Base-by-base conservation (phyloP, 1,140 invertebrate genomes). In the Coptotermes formosanus region DNA sequence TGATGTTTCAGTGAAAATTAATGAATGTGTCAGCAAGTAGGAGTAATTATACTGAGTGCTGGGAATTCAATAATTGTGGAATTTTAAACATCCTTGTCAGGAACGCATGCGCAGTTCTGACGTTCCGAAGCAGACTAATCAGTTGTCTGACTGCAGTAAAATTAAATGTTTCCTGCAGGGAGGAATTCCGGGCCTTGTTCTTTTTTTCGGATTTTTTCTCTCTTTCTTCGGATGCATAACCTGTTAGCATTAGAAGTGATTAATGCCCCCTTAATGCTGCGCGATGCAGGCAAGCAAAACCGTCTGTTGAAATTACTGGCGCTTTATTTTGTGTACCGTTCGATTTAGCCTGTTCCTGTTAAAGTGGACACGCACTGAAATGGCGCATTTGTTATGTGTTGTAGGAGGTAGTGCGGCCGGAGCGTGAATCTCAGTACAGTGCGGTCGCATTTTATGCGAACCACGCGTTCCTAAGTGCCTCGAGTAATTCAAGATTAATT, bases 91-190 rank as follows among this genome's bases (percentile, higher is more conserved):
- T 30, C 30, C 25, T n/a, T 30, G 64, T 75, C 25, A 30, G 25
- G 25, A 8, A 12, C 64, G 64, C 64, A 75, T 75, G 25, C 9
- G 25, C n/a, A 75, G 1, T 25, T 30, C 25, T 30, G n/a, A 14
- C 64, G 30, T 75, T 75, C 64, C 64, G n/a, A 12, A 3, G 25
- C 64, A 11, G 64, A 30, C 25, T 75, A 75, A 75, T 75, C 25
- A n/a, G n/a, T 75, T 75, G n/a, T 75, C 64, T 12, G 64, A n/a
- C n/a, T 64, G 0, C 25, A 16, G n/a, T 0, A 75, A 75, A 75
- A 75, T 75, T 75, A 75, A 75, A 75, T 75, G 30, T 75, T 75
- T 75, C 64, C 64, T 75, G n/a, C 64, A 75, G n/a, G 9, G n/a
- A 30, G 64, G 64, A 75, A 75, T 75, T 75, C 64, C 3, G 64